A percentile compares a stretch with the other conserved stretches of the same genome.
phyloP scores from a whole-genome alignment of 1,140 invertebrate species.

The Cydia fagiglandana region DNA sequence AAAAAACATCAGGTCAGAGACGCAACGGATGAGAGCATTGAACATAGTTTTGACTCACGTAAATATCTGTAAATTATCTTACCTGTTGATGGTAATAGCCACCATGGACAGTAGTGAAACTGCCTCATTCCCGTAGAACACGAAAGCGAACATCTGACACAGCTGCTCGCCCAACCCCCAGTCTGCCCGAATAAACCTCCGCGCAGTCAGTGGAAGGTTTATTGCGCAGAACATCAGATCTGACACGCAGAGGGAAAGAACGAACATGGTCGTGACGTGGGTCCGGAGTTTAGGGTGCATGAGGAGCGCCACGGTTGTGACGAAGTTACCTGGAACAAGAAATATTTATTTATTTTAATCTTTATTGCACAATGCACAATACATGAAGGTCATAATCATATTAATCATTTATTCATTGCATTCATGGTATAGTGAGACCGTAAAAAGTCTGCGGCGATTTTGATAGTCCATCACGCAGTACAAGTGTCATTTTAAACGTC shows the following conservation, averaged over 20 bases:
- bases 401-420: too few relatives aligned
- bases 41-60: slow-evolving; percentile 83
- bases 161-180: slow-evolving; percentile 90
- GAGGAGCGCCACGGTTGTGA: slow-evolving; percentile 88
- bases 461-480: too few relatives aligned
- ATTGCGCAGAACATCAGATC: slow-evolving; percentile 92
- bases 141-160: slow-evolving; percentile 91
- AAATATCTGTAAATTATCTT: neutral
- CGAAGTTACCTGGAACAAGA: slow-evolving; percentile 86
- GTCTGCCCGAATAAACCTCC: slow-evolving; percentile 88
- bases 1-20: slow-evolving; percentile 89
- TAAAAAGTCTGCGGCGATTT: too few relatives aligned
- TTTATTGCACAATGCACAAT: too few relatives aligned
- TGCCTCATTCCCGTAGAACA: slow-evolving; percentile 94
- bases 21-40: slow-evolving; percentile 87
- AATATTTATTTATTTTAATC: too few relatives aligned
- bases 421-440: too few relatives aligned
- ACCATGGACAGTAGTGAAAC: slow-evolving; percentile 93
- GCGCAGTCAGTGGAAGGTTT: slow-evolving; percentile 91
- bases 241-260: slow-evolving; percentile 90
- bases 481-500: too few relatives aligned
- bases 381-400: too few relatives aligned
- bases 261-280: slow-evolving; percentile 93
- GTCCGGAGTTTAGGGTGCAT: slow-evolving; percentile 87
- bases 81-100: slow-evolving; percentile 94